Conservation (phyloP, 2,797 vertebrate species). For the Tokudaia tokunoshimensis region DNA sequence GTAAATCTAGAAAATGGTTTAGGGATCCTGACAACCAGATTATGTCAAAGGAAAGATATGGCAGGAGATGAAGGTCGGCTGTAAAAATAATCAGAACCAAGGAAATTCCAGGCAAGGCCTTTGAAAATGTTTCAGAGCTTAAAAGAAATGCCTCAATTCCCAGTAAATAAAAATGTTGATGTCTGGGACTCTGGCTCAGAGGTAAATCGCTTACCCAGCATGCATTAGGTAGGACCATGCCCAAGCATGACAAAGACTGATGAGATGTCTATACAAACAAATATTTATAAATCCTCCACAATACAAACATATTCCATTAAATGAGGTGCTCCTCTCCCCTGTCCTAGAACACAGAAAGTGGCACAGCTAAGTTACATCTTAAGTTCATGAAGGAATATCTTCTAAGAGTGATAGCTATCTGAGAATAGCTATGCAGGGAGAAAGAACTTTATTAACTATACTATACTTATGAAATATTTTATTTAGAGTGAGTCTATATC, state of each 20-base stretch:
- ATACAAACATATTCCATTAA: constrained; percentile 52
- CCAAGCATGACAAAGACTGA: background rate
- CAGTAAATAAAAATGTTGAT: constrained; percentile 17
- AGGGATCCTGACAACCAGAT: background rate
- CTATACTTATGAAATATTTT: constrained; percentile 9
- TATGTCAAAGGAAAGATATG: constrained; percentile 8
- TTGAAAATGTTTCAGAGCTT: constrained; percentile 59
- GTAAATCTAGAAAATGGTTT: constrained; percentile 40
- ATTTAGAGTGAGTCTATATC: constrained; percentile 18
- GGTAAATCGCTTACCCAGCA: background rate
- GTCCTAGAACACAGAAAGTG: constrained; percentile 38
- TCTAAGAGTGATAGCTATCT: constrained; percentile 10
- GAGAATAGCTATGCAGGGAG: background rate
- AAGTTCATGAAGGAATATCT: constrained; percentile 32
- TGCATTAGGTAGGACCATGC: background rate
- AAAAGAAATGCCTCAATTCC: constrained; percentile 37
- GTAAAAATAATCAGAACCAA: constrained; percentile 59
- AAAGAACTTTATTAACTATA: constrained; percentile 15
- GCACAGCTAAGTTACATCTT: constrained; percentile 59
- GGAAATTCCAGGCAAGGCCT: constrained; percentile 49
- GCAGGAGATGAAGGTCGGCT: background rate
- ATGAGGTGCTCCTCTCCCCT: background rate
- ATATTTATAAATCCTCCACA: constrained; percentile 37
- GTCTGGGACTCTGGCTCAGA: background rate
- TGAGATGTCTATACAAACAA: background rate